Conservation (phyloP, 2,113 vertebrate genomes). For the Varanus salvator region DNA sequence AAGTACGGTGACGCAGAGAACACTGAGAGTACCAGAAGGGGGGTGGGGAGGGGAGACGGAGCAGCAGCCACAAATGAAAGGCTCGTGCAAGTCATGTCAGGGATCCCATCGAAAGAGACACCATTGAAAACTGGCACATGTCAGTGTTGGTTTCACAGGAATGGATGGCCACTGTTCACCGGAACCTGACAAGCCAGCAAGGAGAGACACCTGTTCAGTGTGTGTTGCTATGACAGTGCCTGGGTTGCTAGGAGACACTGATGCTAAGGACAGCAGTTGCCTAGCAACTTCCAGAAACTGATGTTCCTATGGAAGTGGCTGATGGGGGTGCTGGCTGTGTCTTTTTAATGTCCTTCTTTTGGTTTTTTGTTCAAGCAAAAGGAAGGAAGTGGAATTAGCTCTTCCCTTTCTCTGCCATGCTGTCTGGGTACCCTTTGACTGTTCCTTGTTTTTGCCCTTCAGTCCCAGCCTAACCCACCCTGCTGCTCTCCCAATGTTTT, state of each 20-base stretch:
- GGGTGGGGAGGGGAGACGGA: too few species aligned
- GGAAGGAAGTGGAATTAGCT: rapidly evolving
- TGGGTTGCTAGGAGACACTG: slow-evolving; percentile 25
- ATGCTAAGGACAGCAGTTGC: slow-evolving; percentile 25
- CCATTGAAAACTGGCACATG: rapidly evolving
- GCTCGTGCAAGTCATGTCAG: not conserved
- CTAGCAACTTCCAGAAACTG: slow-evolving; percentile 37
- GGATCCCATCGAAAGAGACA: not conserved
- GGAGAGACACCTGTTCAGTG: not conserved
- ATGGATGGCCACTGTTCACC: not conserved
- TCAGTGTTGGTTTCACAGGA: not conserved
- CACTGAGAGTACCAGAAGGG: not conserved
- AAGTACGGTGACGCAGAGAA: rapidly evolving
- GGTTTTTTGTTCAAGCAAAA: not conserved
- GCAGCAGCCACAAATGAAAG: not conserved
- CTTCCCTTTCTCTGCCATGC: not conserved
- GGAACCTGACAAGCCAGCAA: rapidly evolving
- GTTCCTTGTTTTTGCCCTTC: not conserved
- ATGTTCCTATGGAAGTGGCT: slow-evolving; percentile 12
- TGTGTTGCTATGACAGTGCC: not conserved
- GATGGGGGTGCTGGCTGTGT: not conserved
- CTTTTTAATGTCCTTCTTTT: not conserved
- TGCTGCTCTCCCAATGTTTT: too few species aligned
- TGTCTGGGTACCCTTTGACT: not conserved
- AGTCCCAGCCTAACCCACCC: not conserved